Evolutionary conservation across 2,888 invertebrate species (phyloP).

Genomic region (Agapostemon virescens): DNA sequence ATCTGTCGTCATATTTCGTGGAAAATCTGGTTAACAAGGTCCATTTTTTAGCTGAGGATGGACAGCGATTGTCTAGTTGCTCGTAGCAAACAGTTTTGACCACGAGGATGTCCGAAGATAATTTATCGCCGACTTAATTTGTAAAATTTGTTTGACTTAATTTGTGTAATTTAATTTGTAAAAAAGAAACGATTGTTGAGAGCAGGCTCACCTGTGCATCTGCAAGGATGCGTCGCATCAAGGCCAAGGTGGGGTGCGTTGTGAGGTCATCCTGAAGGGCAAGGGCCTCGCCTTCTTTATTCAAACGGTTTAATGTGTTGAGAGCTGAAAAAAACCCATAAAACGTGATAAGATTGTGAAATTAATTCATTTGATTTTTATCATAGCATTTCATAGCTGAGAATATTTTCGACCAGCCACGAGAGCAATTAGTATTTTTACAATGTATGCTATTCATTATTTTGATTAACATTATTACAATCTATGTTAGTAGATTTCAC

Average conservation of each 20-base stretch:
- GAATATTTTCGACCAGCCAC: not conserved
- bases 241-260: slow-evolving; percentile 88
- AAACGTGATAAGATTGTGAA: not conserved
- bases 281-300: slow-evolving; percentile 77
- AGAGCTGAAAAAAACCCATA: slow-evolving; percentile 73
- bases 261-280: slow-evolving; percentile 78
- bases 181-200: not conserved
- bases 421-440: not conserved
- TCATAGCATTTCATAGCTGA: too few species aligned
- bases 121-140: not conserved
- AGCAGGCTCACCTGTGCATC: slow-evolving; percentile 89
- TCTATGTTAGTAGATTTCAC: not conserved
- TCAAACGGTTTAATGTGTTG: slow-evolving; percentile 75
- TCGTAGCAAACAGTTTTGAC: not conserved
- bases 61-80: not conserved
- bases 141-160: too few species aligned
- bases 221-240: slow-evolving; percentile 92
- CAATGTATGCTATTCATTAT: not conserved
- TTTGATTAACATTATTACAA: too few species aligned
- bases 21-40: not conserved
- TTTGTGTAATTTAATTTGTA: not conserved
- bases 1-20: not conserved
- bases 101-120: too few species aligned
- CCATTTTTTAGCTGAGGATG: not conserved
- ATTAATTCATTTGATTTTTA: not conserved